Evolutionary conservation across 2,888 invertebrate genomes (phyloP).

Genomic region (Phengaris alcon): DNA sequence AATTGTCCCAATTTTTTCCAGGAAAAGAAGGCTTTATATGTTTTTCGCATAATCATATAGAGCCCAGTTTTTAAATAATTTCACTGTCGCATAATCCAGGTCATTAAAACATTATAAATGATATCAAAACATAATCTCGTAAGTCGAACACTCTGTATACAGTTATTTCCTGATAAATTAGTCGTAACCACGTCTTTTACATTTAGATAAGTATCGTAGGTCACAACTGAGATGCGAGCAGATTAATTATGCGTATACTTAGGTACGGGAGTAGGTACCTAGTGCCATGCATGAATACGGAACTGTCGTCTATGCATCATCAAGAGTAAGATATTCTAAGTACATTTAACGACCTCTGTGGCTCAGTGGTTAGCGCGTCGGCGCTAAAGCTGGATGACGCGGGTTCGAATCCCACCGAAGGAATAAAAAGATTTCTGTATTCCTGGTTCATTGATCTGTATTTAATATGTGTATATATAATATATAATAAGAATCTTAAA

Average conservation of each 20-base stretch:
- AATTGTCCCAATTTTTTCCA: no score
- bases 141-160: slow-evolving; percentile 4
- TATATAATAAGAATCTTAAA: no score
- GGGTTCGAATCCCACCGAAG: no score
- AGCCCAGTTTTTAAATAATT: neutral
- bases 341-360: no score
- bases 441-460: no score
- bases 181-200: slow-evolving; percentile 39
- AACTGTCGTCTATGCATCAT: neutral
- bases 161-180: slow-evolving; percentile 33
- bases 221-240: slow-evolving; percentile 36
- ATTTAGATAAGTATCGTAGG: slow-evolving; percentile 40
- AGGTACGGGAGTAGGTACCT: slow-evolving; percentile 21
- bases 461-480: no score
- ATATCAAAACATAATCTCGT: slow-evolving; percentile 2
- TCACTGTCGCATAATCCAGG: neutral
- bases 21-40: no score
- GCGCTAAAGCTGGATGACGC: no score
- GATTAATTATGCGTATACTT: slow-evolving; percentile 34
- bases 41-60: no score
- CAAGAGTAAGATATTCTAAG: neutral
- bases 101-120: neutral
- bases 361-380: no score
- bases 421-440: no score
- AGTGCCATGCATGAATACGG: slow-evolving; percentile 15